These are phyloP conservation scores for Notospermus geniculatus DNA, from an alignment of 1,140 invertebrate genomes.

Conservation along the genomic window DNA sequence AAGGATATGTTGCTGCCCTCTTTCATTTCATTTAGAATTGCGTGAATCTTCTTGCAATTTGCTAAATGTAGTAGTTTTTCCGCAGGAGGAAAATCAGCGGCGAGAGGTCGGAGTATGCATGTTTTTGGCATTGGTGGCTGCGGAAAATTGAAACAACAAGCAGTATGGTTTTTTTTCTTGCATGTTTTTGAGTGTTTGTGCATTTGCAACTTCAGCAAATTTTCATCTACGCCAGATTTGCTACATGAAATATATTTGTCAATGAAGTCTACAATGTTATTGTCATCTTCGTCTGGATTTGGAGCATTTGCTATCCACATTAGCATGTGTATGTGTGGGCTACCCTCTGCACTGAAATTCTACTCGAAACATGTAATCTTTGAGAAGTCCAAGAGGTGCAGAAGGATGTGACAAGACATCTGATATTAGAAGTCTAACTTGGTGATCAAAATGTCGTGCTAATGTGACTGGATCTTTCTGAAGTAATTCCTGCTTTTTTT, in stretches of 20 bases:
- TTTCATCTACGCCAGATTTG: conserved; percentile 2
- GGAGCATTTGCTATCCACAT: conserved; percentile 52
- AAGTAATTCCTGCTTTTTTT: conserved; percentile 19
- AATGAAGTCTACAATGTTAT: conserved; percentile 19
- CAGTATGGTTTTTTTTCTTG: conserved; percentile 16
- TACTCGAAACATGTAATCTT: conserved; percentile 40
- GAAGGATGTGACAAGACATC: conserved; percentile 14
- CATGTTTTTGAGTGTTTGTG: conserved; percentile 29
- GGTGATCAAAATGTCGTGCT: conserved; percentile 26
- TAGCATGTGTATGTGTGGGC: conserved; percentile 54
- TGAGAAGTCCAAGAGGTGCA: conserved; percentile 23
- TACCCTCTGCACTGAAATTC: conserved; percentile 57
- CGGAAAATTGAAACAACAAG: conserved; percentile 30
- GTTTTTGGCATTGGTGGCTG: conserved; percentile 20
- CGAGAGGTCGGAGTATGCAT: conserved; percentile 16
- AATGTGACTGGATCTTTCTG: conserved; percentile 25
- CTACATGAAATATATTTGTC: conserved; percentile 27
- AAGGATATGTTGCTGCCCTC: no score
- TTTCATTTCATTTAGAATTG: no score
- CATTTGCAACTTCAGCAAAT: conserved; percentile 20
- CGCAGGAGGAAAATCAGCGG: no score
- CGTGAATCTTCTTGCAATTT: no score
- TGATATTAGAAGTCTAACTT: conserved; percentile 19
- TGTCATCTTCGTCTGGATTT: conserved; percentile 10
- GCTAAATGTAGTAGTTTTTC: no score